Percentiles rank a stretch among this genome's conserved stretches.
These are phyloP conservation scores for Poeciliopsis infans DNA, from an alignment of 2,797 vertebrate species.

Conservation along the genomic window DNA sequence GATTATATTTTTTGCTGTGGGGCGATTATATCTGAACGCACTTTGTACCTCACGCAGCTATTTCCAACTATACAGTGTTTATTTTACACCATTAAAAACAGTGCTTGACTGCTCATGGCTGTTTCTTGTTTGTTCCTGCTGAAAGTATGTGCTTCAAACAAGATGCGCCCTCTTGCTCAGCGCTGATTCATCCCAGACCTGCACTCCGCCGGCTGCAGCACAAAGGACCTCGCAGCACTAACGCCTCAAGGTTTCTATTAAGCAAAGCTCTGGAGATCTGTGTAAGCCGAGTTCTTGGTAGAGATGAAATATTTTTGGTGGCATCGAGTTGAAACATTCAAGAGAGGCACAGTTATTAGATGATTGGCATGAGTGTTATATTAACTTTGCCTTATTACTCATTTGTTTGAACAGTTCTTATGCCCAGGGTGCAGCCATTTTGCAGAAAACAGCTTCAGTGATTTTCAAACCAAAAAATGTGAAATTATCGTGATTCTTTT, in stretches of 20 bases:
- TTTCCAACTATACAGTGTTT: slow-evolving; percentile 39
- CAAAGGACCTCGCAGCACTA: slow-evolving; percentile 13
- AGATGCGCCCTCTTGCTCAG: slow-evolving; percentile 13
- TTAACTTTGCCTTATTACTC: neutral
- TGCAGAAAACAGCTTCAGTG: neutral
- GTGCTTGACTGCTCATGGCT: slow-evolving; percentile 21
- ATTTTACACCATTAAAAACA: slow-evolving; percentile 27
- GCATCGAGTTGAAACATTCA: slow-evolving; percentile 59
- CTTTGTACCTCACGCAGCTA: slow-evolving; percentile 40
- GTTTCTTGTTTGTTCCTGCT: neutral
- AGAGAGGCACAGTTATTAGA: slow-evolving; percentile 1
- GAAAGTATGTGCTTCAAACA: slow-evolving; percentile 3
- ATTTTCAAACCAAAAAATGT: neutral
- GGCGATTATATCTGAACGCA: slow-evolving; percentile 37
- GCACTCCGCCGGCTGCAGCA: slow-evolving; percentile 15
- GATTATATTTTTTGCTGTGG: slow-evolving; percentile 35
- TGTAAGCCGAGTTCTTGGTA: slow-evolving; percentile 55
- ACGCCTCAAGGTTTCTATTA: slow-evolving; percentile 49
- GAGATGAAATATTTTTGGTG: slow-evolving; percentile 63
- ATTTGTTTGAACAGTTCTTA: neutral
- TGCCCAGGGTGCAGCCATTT: neutral
- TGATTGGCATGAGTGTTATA: neutral
- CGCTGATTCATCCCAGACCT: slow-evolving; percentile 25
- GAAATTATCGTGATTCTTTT: neutral
- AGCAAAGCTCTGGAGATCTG: slow-evolving; percentile 47